phyloP scores from a whole-genome alignment of 2,797 vertebrate genomes.

The Mormyrus hasselquistii region DNA sequence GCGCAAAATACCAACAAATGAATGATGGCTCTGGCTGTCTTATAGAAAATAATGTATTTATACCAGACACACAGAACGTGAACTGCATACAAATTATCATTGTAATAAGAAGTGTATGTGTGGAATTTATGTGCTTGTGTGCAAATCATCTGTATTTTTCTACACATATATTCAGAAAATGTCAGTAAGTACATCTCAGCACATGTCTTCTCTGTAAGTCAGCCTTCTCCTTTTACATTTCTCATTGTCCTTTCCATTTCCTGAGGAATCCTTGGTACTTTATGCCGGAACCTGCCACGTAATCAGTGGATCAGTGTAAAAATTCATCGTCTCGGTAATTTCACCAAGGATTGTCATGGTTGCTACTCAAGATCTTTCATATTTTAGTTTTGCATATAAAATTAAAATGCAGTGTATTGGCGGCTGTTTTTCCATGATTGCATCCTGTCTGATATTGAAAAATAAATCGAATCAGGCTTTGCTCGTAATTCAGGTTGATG shows the following conservation, averaged over 20 bases:
- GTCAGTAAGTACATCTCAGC: not conserved
- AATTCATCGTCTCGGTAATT: not conserved
- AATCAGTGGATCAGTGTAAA: not conserved
- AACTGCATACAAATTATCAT: not conserved
- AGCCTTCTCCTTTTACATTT: not conserved
- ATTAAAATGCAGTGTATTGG: not conserved
- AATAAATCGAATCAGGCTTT: not conserved
- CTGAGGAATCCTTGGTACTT: not conserved
- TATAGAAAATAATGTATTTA: not conserved
- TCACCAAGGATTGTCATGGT: not conserved
- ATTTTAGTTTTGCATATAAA: not conserved
- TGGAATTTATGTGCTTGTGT: not conserved
- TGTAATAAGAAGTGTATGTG: not conserved
- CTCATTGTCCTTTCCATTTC: not conserved
- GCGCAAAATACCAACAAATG: not conserved
- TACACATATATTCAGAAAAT: not conserved
- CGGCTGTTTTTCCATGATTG: not conserved
- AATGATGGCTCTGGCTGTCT: not conserved
- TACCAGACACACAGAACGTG: not conserved
- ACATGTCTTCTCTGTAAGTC: not conserved
- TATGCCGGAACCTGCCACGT: not conserved
- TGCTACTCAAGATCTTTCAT: not conserved
- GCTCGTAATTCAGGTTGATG: not conserved
- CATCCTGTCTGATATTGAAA: not conserved
- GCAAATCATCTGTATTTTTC: not conserved